These are phyloP conservation scores for Lepilemur septentrionalis DNA, from an alignment of 2,797 vertebrate species.

Conservation along the genomic window DNA sequence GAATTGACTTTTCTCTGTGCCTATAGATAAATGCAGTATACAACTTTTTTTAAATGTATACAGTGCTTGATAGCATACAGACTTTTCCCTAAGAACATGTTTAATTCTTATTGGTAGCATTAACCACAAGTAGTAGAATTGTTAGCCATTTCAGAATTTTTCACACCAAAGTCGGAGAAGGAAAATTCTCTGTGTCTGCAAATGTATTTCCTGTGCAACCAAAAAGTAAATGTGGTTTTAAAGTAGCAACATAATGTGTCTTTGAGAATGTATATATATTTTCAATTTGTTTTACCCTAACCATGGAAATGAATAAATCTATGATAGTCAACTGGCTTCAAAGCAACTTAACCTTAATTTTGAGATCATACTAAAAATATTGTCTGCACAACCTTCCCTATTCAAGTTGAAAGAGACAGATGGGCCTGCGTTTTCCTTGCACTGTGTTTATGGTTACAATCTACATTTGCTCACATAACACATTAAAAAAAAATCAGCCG, in stretches of 20 bases:
- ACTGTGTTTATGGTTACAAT: slow-evolving; percentile 67
- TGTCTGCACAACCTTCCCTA: slow-evolving; percentile 39
- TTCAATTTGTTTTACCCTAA: slow-evolving; percentile 44
- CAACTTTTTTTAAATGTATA: not conserved
- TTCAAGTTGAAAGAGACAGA: slow-evolving; percentile 69
- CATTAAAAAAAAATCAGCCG: slow-evolving; percentile 55
- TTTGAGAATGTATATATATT: slow-evolving; percentile 2
- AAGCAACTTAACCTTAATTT: slow-evolving; percentile 58
- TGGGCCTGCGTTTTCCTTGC: slow-evolving; percentile 40
- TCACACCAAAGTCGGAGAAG: not conserved
- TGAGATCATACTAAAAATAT: slow-evolving; percentile 51
- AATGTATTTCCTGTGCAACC: slow-evolving; percentile 19
- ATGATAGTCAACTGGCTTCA: not conserved
- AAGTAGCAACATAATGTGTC: not conserved
- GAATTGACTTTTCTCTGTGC: not conserved
- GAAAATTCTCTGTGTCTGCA: not conserved
- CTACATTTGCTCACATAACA: slow-evolving; percentile 70
- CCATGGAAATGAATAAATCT: slow-evolving; percentile 50
- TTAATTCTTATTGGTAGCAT: slow-evolving; percentile 9
- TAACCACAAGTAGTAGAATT: slow-evolving; percentile 13
- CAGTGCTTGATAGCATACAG: not conserved
- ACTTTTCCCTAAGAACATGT: not conserved
- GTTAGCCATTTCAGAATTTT: slow-evolving; percentile 7
- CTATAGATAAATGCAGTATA: not conserved
- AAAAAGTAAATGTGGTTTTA: not conserved